Evolutionary conservation across 2,113 vertebrate genomes (phyloP).

Genomic region (Typhlomys cinereus): DNA sequence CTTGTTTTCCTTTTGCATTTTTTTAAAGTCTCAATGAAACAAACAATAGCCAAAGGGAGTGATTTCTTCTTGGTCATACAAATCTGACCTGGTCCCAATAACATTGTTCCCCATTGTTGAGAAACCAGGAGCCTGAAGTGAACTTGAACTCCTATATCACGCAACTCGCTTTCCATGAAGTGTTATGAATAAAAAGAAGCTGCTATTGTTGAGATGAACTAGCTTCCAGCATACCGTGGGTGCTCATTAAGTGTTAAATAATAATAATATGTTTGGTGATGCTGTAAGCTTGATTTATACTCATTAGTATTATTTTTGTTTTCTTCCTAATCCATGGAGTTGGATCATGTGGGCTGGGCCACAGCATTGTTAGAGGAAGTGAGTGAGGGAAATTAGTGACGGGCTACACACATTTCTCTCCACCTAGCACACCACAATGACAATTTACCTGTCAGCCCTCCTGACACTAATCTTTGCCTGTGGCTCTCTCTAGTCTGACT

Average conservation of each 20-base stretch:
- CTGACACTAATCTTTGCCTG: constrained; percentile 76
- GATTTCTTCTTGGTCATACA: constrained; percentile 34
- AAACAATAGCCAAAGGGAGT: neutral
- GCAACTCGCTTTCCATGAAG: constrained; percentile 35
- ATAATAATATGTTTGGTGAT: constrained; percentile 67
- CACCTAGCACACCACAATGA: constrained; percentile 69
- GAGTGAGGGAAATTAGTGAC: constrained; percentile 61
- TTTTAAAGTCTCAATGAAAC: neutral
- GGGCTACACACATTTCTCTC: constrained; percentile 43
- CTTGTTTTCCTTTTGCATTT: neutral
- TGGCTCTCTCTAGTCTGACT: constrained; percentile 70
- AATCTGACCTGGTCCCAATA: neutral
- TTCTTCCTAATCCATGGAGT: constrained; percentile 56
- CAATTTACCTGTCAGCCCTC: constrained; percentile 76
- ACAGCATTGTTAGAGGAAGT: constrained; percentile 65
- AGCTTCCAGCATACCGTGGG: neutral
- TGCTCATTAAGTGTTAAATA: constrained; percentile 70
- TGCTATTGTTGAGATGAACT: constrained; percentile 34
- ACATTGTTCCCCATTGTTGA: neutral
- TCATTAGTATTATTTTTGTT: constrained; percentile 63
- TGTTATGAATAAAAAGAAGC: constrained; percentile 56
- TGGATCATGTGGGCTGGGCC: constrained; percentile 46
- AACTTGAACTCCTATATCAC: constrained; percentile 44
- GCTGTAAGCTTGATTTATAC: constrained; percentile 59
- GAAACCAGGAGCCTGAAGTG: neutral